These are phyloP conservation scores for Amblyopsis hoosieri DNA, from an alignment of 2,797 vertebrate genomes.

Conservation along the genomic window DNA sequence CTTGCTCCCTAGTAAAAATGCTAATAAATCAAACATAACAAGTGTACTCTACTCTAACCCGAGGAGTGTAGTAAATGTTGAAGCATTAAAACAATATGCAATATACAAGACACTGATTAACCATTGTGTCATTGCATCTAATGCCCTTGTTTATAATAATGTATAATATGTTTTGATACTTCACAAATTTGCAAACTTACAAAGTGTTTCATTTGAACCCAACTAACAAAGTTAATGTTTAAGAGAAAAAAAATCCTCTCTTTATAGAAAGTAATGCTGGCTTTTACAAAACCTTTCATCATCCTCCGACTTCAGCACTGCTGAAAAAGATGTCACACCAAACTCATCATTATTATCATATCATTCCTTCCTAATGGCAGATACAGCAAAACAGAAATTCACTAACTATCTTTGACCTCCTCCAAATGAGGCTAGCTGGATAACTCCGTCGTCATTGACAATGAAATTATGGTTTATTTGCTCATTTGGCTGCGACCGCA, in stretches of 20 bases:
- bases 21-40: too few species aligned
- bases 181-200: too few species aligned
- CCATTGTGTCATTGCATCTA: too few species aligned
- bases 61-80: too few species aligned
- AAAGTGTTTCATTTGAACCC: too few species aligned
- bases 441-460: slow-evolving; percentile 60
- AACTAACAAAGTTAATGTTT: too few species aligned
- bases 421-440: slow-evolving; percentile 46
- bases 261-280: not conserved
- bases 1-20: too few species aligned
- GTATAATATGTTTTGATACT: too few species aligned
- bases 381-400: slow-evolving; percentile 19
- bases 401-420: slow-evolving; percentile 26
- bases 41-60: too few species aligned
- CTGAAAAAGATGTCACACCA: slow-evolving; percentile 20
- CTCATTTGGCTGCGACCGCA: slow-evolving; percentile 52
- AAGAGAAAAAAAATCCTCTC: slow-evolving; percentile 1
- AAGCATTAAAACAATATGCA: too few species aligned
- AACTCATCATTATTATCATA: slow-evolving; percentile 18
- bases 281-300: slow-evolving; percentile 56
- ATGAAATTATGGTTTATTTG: slow-evolving; percentile 57
- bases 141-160: too few species aligned
- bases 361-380: slow-evolving; percentile 19
- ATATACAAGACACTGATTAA: too few species aligned
- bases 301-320: slow-evolving; percentile 29